Conservation (phyloP, 2,113 vertebrate genomes). For the Diadophis punctatus region DNA sequence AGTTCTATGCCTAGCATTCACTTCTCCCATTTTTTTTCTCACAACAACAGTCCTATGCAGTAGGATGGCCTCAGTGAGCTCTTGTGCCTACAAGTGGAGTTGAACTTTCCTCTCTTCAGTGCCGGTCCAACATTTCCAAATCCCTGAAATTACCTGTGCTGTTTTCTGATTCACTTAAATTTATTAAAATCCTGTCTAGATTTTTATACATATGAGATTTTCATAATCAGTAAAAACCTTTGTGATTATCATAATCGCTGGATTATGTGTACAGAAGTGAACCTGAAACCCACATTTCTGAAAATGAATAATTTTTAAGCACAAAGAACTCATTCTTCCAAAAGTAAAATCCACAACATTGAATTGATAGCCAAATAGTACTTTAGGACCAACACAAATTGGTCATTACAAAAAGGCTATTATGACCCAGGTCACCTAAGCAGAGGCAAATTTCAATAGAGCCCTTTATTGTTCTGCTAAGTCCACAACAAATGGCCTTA, state of each 20-base stretch:
- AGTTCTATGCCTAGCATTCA: background rate
- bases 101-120: background rate
- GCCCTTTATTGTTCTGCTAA: too few species aligned
- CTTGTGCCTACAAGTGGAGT: background rate
- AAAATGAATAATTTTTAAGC: background rate
- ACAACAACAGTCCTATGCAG: background rate
- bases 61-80: background rate
- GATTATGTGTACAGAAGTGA: background rate
- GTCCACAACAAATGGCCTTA: too few species aligned
- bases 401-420: too few species aligned
- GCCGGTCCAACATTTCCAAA: background rate
- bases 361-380: background rate
- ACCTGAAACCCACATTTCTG: background rate
- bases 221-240: background rate
- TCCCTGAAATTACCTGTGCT: background rate
- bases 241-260: background rate
- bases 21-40: background rate
- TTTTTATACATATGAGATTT: background rate
- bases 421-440: too few species aligned
- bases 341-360: background rate
- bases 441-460: too few species aligned
- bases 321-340: background rate
- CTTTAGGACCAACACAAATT: background rate
- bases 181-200: background rate
- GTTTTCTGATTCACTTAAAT: background rate